phyloP scores from a whole-genome alignment of 2,113 vertebrate species.

The Phylloscopus whistleri region DNA sequence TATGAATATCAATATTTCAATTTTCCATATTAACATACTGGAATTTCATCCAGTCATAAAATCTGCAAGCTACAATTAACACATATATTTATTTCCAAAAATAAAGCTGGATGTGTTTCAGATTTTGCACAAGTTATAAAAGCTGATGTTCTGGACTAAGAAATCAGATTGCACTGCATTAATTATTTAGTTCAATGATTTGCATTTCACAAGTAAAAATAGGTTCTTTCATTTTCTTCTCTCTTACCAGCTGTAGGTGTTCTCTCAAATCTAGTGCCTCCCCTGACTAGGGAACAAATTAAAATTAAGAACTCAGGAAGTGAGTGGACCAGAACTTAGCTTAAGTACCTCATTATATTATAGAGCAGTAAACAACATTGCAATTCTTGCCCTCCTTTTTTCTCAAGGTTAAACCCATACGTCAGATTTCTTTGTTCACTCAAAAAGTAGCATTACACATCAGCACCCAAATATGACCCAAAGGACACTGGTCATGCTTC shows the following conservation, averaged over 20 bases:
- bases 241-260: not conserved
- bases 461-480: not conserved
- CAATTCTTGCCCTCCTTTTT: not conserved
- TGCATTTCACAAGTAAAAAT: constrained; percentile 7
- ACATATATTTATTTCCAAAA: not conserved
- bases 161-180: constrained; percentile 1
- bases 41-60: constrained; percentile 13
- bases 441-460: not conserved
- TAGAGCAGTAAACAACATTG: not conserved
- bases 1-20: not conserved
- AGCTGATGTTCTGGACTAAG: not conserved
- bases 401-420: not conserved
- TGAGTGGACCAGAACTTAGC: constrained; percentile 4
- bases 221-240: not conserved
- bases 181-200: constrained; percentile 6
- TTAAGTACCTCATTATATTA: not conserved
- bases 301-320: not conserved
- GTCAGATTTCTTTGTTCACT: not conserved
- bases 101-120: not conserved
- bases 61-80: not conserved
- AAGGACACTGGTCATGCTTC: not conserved
- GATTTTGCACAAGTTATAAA: not conserved
- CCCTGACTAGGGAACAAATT: not conserved
- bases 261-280: not conserved
- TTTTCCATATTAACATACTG: not conserved